Base-by-base conservation (phyloP, 2,797 vertebrate genomes). In the Labeo calbasu region DNA sequence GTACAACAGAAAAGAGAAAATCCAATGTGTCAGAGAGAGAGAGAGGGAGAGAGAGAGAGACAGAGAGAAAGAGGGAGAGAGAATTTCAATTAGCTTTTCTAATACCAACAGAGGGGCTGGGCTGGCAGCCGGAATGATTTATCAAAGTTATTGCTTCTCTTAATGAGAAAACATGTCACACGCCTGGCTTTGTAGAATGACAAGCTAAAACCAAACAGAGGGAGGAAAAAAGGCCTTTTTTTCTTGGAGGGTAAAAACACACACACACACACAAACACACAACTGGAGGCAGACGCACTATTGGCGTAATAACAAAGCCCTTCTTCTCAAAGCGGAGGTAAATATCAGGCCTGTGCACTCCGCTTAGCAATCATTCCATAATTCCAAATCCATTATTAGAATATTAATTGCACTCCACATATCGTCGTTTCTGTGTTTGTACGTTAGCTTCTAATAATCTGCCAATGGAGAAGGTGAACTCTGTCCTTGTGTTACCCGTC, bases 61-160 rank as follows among this genome's bases (percentile, higher is more conserved):
- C 78, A 73, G 83, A 84, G 76, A 23, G 57, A 79, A n/a, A 53
- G 65, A 65, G 57, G 61, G 50, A 86, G 59, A 77, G 53, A 84
- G 70, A 86, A 88, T 88, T 95, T 95, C 93, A 94, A 94, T 95
- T 93, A 95, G 94, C 93, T 94, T 94, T 77, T 94, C 92, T 94
- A 95, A 94, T 94, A 92, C 91, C 92, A 91, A 91, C 92, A 94
- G 93, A 94, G 93, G 92, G 92, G 92, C 88, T 88, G 91, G 91
- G 93, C 93, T 93, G 91, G 85, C 86, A 93, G 93, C 92, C 89
- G 88, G 90, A 93, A 94, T 94, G 92, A 95, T 95, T 94, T 94
- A 95, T 95, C 94, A 95, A 94, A 94, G 95, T 95, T 94, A 94
- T 94, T 92, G 93, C 93, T 93, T 90, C 90, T 8, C 90, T 82